These are phyloP conservation scores for Ctenosaura bakeri DNA, from an alignment of 2,797 vertebrate species.

Conservation along the genomic window DNA sequence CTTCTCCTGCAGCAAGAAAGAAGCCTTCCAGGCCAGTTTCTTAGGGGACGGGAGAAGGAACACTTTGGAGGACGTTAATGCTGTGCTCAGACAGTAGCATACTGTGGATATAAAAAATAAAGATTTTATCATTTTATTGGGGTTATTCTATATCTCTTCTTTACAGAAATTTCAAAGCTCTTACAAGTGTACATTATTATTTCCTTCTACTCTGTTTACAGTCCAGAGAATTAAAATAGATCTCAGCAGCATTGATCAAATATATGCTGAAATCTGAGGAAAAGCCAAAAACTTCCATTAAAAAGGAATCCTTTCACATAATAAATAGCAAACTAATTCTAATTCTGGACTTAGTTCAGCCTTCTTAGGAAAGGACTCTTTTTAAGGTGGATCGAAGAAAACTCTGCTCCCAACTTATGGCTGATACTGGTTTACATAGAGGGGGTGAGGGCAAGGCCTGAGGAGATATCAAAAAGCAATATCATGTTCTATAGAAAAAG, in stretches of 20 bases:
- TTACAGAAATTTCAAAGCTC: background rate
- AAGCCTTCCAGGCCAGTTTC: background rate
- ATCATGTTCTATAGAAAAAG: background rate
- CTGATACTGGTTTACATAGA: background rate
- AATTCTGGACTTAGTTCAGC: background rate
- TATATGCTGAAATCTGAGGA: background rate
- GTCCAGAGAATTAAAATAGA: background rate
- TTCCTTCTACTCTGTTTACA: background rate
- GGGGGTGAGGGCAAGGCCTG: background rate
- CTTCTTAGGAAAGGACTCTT: background rate
- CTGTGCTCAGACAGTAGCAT: background rate
- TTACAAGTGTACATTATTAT: background rate
- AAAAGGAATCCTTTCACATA: background rate
- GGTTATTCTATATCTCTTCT: background rate
- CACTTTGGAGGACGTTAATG: background rate
- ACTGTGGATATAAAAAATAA: too few relatives aligned
- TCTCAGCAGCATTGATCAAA: background rate
- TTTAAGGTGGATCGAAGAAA: background rate
- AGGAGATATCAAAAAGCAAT: background rate
- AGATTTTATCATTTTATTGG: background rate
- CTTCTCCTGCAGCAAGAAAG: background rate
- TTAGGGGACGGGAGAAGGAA: background rate
- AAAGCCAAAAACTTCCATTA: background rate
- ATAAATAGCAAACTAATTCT: background rate
- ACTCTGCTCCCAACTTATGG: background rate